Base-by-base conservation (phyloP, 2,113 vertebrate genomes). In the Anser brachyrhynchus region DNA sequence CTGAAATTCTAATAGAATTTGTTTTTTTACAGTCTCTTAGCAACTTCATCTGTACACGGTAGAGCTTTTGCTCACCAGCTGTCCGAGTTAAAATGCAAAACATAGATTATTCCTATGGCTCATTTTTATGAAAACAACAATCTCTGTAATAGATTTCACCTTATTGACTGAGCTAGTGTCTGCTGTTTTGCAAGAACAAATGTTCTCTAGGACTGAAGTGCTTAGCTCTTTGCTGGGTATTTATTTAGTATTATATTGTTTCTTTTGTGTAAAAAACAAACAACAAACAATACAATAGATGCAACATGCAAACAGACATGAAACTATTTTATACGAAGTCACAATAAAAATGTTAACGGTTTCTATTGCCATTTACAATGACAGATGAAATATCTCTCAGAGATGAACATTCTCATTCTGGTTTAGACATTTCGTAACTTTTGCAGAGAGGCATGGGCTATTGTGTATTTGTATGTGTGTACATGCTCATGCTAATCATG, bases 61-160 rank as follows among this genome's bases (percentile, higher is more conserved):
- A n/a, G 46, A 84, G 78, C 46, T 84, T 66, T 79, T 84, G 55
- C n/a, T 87, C 58, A 76, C 82, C 78, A 90, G 58, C 58, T 94
- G 89, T 90, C 78, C 22, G 52, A 80, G 73, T 76, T 84, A 84
- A 84, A 95, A 84, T 87, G 52, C 35, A 87, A 90, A 90, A 71
- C 37, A 33, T 41, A 72, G 72, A 83, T 46, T 76, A 79, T 87
- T 83, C 29, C 57, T 66, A 2, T 72, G 73, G 35, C 46, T 87
- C 25, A 22, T 79, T 67, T 87, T 80, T 76, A 46, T 41, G 20
- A 80, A 76, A 92, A 67, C 46, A 75, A 12, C 41, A 46, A 4
- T 73, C 12, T 72, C 20, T 74, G 3, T 62, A 84, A 44, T 37
- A 83, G 35, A 49, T 83, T 66, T 54, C 64, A 37, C 33, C 10